These are phyloP conservation scores for Fulica atra DNA, from an alignment of 2,113 vertebrate species.

Conservation along the genomic window DNA sequence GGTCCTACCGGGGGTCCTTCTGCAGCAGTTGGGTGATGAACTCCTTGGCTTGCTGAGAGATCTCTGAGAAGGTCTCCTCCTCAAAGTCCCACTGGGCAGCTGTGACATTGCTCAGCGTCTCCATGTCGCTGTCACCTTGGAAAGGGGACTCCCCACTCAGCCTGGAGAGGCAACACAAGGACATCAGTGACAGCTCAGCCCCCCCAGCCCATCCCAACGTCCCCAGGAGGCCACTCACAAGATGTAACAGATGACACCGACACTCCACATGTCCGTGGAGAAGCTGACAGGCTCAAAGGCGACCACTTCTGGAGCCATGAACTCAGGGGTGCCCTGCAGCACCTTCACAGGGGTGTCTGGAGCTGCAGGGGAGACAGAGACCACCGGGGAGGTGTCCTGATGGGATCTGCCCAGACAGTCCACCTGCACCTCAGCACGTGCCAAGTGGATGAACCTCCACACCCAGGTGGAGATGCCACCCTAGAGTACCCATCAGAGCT, in stretches of 20 bases:
- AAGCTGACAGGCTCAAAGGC: constrained; percentile 80
- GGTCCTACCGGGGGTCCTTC: constrained; percentile 77
- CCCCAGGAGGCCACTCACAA: constrained; percentile 75
- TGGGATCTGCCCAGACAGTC: not conserved
- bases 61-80: constrained; percentile 81
- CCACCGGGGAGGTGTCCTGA: not conserved
- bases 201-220: not conserved
- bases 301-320: constrained; percentile 89
- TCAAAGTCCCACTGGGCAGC: constrained; percentile 80
- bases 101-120: constrained; percentile 81
- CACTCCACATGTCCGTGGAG: constrained; percentile 87
- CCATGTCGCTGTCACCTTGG: constrained; percentile 80
- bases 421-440: not conserved
- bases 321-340: constrained; percentile 86
- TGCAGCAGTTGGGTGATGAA: constrained; percentile 83
- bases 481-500: not conserved
- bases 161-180: constrained; percentile 35
- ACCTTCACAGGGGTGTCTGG: constrained; percentile 75
- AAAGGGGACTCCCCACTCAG: constrained; percentile 88
- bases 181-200: not conserved
- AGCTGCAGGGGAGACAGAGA: constrained; percentile 55
- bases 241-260: constrained; percentile 89
- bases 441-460: rapidly evolving
- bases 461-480: not conserved
- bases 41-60: constrained; percentile 85